Percentiles rank a stretch among this genome's conserved stretches.
Conservation (phyloP, 2,113 vertebrate species). For the Bubo blakistoni region DNA sequence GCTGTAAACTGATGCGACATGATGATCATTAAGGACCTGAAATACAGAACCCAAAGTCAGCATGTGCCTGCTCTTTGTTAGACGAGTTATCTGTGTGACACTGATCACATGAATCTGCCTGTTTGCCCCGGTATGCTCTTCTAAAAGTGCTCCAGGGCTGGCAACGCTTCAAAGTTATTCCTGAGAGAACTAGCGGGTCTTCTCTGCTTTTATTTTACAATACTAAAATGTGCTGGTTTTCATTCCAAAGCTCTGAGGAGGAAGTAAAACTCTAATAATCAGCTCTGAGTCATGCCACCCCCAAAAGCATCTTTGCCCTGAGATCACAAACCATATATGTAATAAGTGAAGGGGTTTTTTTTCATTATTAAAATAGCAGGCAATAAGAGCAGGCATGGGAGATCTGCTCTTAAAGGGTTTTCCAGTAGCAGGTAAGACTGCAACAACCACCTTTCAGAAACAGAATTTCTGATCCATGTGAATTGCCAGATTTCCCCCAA, state of each 20-base stretch:
- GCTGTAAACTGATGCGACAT: accelerated
- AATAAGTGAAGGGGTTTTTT: neutral
- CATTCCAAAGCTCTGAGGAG: neutral
- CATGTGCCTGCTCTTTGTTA: accelerated
- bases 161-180: accelerated
- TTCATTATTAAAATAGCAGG: neutral
- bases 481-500: neutral
- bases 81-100: accelerated
- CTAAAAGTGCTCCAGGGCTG: neutral
- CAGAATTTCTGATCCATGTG: neutral
- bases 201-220: neutral
- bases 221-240: neutral
- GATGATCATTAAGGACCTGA: neutral
- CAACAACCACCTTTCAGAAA: neutral
- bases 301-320: neutral
- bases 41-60: neutral
- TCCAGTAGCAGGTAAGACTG: neutral
- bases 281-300: neutral
- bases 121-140: neutral
- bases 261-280: neutral
- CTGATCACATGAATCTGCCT: neutral
- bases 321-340: neutral
- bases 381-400: neutral
- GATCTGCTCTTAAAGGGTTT: neutral
- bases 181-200: neutral